Conservation (phyloP, 2,113 vertebrate genomes). For the Cavia porcellus region DNA sequence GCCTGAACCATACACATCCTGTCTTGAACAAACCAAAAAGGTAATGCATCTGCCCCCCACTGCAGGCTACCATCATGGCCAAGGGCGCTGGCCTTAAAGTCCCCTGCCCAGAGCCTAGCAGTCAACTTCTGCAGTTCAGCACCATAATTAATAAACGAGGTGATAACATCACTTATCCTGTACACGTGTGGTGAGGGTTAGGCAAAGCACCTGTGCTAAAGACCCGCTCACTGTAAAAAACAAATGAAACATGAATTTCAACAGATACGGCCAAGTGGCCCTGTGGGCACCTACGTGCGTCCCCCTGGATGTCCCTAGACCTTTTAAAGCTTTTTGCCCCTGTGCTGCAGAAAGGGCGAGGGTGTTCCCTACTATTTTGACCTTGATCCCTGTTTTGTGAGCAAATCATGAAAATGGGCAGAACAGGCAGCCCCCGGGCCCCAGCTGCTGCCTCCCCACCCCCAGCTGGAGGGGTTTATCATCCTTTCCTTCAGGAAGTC, state of each 20-base stretch:
- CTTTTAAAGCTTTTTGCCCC: background rate
- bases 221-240: background rate
- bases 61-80: background rate
- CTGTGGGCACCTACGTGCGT: background rate
- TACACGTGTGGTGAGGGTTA: background rate
- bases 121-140: background rate
- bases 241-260: background rate
- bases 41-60: background rate
- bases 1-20: background rate
- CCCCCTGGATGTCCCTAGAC: background rate
- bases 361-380: background rate
- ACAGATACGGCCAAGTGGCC: background rate
- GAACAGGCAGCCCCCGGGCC: background rate
- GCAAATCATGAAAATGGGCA: background rate
- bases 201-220: background rate
- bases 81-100: background rate
- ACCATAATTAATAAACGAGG: background rate
- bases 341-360: background rate
- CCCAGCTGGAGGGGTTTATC: background rate
- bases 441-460: no score
- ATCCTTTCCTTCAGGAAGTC: background rate
- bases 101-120: background rate
- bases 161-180: no score
- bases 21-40: no score
- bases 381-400: background rate